These are phyloP conservation scores for Zoanthus solanderi DNA, from an alignment of 92 coral and sea anemone species.

Conservation along the genomic window DNA sequence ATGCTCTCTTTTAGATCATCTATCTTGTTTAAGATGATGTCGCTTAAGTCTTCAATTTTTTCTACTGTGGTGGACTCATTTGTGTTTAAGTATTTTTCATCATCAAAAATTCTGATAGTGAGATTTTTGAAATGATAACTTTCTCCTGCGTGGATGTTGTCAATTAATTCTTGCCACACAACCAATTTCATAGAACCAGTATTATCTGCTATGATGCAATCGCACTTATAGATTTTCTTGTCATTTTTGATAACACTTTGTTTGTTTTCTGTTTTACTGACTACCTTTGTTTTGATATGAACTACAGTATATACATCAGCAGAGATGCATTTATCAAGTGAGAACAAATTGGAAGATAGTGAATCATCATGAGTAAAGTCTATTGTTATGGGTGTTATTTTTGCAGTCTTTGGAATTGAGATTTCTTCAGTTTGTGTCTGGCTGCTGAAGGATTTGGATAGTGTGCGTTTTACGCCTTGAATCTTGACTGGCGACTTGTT, in stretches of 20 bases:
- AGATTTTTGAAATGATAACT: slow-evolving; percentile 42
- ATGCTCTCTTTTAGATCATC: slow-evolving; percentile 17
- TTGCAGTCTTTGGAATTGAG: slow-evolving; percentile 35
- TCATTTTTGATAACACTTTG: slow-evolving; percentile 44
- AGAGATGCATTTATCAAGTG: slow-evolving; percentile 51
- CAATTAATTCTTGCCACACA: slow-evolving; percentile 57
- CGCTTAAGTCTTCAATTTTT: slow-evolving; percentile 33
- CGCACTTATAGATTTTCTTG: slow-evolving; percentile 49
- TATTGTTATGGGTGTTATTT: slow-evolving; percentile 25
- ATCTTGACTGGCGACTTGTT: slow-evolving; percentile 34
- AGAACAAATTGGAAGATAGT: slow-evolving; percentile 18
- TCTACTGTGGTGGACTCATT: slow-evolving; percentile 36
- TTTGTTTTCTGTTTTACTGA: slow-evolving; percentile 56
- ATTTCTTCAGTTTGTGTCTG: slow-evolving; percentile 12
- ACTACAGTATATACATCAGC: slow-evolving; percentile 51
- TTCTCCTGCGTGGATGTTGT: slow-evolving; percentile 32
- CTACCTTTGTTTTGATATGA: slow-evolving; percentile 47
- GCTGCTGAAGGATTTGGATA: slow-evolving; percentile 21
- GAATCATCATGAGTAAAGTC: slow-evolving; percentile 18
- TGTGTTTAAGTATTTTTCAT: slow-evolving; percentile 34
- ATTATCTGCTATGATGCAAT: slow-evolving; percentile 61
- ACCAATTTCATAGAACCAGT: slow-evolving; percentile 49
- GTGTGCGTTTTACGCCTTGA: slow-evolving; percentile 10
- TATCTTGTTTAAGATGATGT: slow-evolving; percentile 29
- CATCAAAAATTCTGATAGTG: slow-evolving; percentile 32